A percentile compares a stretch with the other conserved stretches of the same genome.
phyloP scores from a whole-genome alignment of 2,888 invertebrate genomes.

The Gortyna flavago region DNA sequence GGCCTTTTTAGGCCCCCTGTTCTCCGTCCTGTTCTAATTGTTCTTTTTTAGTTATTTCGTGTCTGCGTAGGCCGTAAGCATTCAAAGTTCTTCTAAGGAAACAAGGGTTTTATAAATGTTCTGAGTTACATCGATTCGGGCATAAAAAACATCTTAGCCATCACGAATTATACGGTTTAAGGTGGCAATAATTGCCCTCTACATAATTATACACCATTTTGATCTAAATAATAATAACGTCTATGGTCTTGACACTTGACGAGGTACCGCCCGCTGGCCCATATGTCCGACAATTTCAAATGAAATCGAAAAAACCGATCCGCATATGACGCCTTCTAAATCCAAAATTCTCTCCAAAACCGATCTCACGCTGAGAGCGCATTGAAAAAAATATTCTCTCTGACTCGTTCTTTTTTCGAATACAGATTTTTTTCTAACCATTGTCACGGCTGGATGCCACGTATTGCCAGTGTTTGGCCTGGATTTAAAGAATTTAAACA shows the following conservation, averaged over 20 bases:
- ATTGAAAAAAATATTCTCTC: conserved; percentile 77
- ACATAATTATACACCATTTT: conserved; percentile 58
- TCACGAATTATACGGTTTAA: not conserved
- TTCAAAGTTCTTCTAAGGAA: not conserved
- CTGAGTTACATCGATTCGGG: not conserved
- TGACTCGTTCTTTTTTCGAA: conserved; percentile 81
- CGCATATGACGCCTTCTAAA: conserved; percentile 87
- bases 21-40: not conserved
- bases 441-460: conserved; percentile 75
- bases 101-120: not conserved
- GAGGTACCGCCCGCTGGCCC: conserved; percentile 67
- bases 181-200: conserved; percentile 46
- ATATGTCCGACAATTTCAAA: conserved; percentile 68
- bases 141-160: not conserved
- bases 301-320: conserved; percentile 75
- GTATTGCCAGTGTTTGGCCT: conserved; percentile 64
- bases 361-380: conserved; percentile 87
- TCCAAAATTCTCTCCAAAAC: conserved; percentile 87
- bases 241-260: conserved; percentile 66
- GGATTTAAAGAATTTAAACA: conserved; percentile 54
- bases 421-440: conserved; percentile 75
- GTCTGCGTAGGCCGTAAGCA: not conserved
- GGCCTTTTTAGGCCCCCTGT: too few relatives aligned
- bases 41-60: not conserved
- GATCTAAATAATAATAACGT: conserved; percentile 59